Evolutionary conservation across 1,140 invertebrate species (phyloP).

Genomic region (Agrypnia vestita): DNA sequence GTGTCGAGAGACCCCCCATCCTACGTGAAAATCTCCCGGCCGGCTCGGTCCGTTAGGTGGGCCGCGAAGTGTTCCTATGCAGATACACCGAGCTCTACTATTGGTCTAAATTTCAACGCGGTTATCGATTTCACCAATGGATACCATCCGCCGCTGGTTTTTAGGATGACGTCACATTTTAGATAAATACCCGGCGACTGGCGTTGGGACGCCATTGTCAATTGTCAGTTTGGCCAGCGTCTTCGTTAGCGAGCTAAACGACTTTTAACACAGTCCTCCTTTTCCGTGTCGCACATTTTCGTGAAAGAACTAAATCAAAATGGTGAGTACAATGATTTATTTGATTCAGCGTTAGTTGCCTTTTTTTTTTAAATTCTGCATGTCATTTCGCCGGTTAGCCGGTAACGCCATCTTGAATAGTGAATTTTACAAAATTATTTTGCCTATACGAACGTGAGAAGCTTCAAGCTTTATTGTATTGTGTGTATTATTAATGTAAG

Average conservation of each 20-base stretch:
- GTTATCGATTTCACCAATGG: slow-evolving; percentile 25
- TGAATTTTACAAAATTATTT: background rate
- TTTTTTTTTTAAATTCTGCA: too few species aligned
- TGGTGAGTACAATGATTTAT: slow-evolving; percentile 38
- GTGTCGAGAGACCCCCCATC: background rate
- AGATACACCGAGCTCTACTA: slow-evolving; percentile 6
- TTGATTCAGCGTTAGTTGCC: background rate
- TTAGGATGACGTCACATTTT: slow-evolving; percentile 38
- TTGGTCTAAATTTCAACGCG: slow-evolving; percentile 28
- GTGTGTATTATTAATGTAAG: background rate
- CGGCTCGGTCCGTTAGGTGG: background rate
- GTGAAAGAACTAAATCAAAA: slow-evolving; percentile 36
- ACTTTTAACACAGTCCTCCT: slow-evolving; percentile 8
- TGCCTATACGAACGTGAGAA: background rate
- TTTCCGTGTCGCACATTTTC: slow-evolving; percentile 8
- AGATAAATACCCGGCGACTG: slow-evolving; percentile 19
- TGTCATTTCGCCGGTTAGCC: background rate
- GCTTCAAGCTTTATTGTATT: background rate
- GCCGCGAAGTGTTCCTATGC: slow-evolving; percentile 6
- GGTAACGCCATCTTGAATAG: slow-evolving; percentile 14
- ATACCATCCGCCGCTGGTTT: too few species aligned
- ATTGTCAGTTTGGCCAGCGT: slow-evolving; percentile 52
- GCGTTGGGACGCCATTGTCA: slow-evolving; percentile 36
- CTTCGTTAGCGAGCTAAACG: slow-evolving; percentile 43
- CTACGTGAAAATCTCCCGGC: background rate